Evolutionary conservation across 2,888 invertebrate species (phyloP), one percentile per base, ranked within the genome.

Genomic region (Ypsolopha sequella): DNA sequence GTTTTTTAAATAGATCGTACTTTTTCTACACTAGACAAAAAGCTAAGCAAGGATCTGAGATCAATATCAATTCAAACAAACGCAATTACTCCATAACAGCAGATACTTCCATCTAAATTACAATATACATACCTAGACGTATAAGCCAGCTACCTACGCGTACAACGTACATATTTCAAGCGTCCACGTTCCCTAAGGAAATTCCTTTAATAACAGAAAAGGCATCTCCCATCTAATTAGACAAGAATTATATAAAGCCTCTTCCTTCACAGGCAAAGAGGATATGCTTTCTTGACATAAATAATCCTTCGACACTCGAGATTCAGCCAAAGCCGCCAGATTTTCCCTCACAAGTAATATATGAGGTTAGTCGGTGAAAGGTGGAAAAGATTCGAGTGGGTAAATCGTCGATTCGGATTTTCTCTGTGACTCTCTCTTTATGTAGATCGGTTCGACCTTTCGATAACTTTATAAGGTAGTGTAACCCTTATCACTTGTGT

Each of bases 271-370:
- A 54, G 59, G 53, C 59, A 61, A 62, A 60, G 50, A 50, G 58
- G 60, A 60, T 61, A 62, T 61, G 60, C 55, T 57, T 58, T 57
- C 55, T 48, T 55, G 56, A 58, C 63, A 61, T 65, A 47, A 63
- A 67, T 68, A 66, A 66, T 61, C 64, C 63, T 57, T 47, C 55
- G 56, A 57, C 58, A 54, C 54, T 52, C 48, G 56, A 56, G 59
- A 60, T 59, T 57, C 54, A 48, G 43, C 55, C 56, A 52, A 49
- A 56, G 51, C 56, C 41, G n/a, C n/a, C 36, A 33, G 34, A n/a
- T 34, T 6, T n/a, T 6, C 46, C 34, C 55, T 51, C 54, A 54
- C 54, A 47, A n/a, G 24, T 41, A 51, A 56, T 58, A 60, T 61
- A 67, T 61, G 60, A 61, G 61, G 63, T 64, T 61, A 61, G 57